phyloP scores from a whole-genome alignment of 2,888 invertebrate species.

The Rapana venosa region DNA sequence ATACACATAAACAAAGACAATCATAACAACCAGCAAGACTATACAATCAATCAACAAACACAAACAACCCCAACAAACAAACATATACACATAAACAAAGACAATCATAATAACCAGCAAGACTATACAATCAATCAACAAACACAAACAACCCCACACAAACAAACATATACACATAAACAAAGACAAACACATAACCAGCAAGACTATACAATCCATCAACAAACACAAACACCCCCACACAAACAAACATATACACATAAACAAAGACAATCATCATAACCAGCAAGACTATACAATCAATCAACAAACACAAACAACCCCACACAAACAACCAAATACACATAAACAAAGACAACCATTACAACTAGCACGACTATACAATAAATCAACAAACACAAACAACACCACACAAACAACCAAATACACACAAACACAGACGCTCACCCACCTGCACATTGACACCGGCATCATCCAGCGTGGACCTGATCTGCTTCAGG shows the following conservation, averaged over 20 bases:
- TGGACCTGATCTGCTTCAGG: conserved; percentile 81
- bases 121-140: too few species aligned
- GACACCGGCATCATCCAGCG: conserved; percentile 63
- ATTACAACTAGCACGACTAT: too few species aligned
- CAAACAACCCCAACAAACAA: not conserved
- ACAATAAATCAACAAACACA: too few species aligned
- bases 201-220: too few species aligned
- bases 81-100: not conserved
- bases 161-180: not conserved
- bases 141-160: not conserved
- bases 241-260: too few species aligned
- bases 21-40: too few species aligned
- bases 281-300: too few species aligned
- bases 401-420: too few species aligned
- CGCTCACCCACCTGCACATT: conserved; percentile 84
- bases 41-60: not conserved
- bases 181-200: too few species aligned
- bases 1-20: not conserved
- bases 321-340: too few species aligned
- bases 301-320: not conserved
- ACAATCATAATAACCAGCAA: too few species aligned
- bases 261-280: not conserved
- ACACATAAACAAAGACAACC: not conserved
- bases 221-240: not conserved
- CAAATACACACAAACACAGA: not conserved